Evolutionary conservation across 2,888 invertebrate genomes (phyloP), one percentile per base, ranked within the genome.

Genomic region (Tiliacea citrago): DNA sequence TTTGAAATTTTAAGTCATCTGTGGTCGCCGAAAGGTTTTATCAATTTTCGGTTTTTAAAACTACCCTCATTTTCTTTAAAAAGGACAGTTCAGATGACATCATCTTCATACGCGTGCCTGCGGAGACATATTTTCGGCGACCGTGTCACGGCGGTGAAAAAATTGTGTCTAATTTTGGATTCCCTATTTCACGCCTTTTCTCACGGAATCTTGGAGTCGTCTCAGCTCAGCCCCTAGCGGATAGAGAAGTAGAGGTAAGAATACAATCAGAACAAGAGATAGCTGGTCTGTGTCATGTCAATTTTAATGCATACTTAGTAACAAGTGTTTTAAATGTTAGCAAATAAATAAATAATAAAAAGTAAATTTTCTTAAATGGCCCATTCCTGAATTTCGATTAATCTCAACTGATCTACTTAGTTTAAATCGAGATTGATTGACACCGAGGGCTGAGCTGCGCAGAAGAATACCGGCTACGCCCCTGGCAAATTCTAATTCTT

Each of bases 11-110:
- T 45, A 45, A 29, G 2, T 21, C 77, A 55, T 57, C 69, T 75
- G 42, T 79, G 42, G 29, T 21, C 13, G 18, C 16, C 21, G 39
- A 45, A 57, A 42, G 47, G 16, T 61, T 69, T 13, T 21, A 65
- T n/a, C 18, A 57, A 69, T 45, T 24, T 49, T n/a, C n/a, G 71
- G 39, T 61, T 73, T 39, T 66, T 45, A 16, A 63, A 83, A 73
- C 39, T 74, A 74, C 78, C 81, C 70, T 4, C 61, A 65, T 78
- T 79, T 74, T 71, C 24, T 47, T 57, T 67, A 58, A 74, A 68
- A 82, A 94, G 93, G 88, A 91, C 39, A 90, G 89, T 83, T 83
- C 84, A 1, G 91, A 93, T 21, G 94, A 93, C 72, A 88, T 92
- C 21, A 86, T 91, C 0, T 84, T 85, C 3, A 79, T 92, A 57